Evolutionary conservation across 2,113 vertebrate species (phyloP), one percentile per base, ranked within the genome.

Genomic region (Cheilinus undulatus): DNA sequence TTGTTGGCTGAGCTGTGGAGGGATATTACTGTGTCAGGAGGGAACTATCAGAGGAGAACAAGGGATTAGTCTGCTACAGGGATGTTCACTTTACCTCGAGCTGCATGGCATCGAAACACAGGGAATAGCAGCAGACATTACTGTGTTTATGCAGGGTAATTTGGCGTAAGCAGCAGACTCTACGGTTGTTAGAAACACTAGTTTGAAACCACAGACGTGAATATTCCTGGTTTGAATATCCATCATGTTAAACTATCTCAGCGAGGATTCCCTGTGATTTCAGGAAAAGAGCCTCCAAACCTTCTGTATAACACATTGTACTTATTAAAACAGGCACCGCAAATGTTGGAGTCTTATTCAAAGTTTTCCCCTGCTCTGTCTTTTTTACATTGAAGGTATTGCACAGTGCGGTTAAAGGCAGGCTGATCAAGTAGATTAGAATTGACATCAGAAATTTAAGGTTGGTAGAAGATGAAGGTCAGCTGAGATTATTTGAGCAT

Each of bases 1-100:
- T 95, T 92, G 89, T 94, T 94, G 91, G 86, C 88, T 82, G 89
- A 89, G 84, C 80, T 70, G 73, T 69, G 84, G 85, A 91, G 84
- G 90, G 84, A 91, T 89, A 89, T 84, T 85, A 86, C 83, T 56
- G 73, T 73, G 89, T 86, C 86, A 82, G 86, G 85, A 90, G 88
- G 85, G 87, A 87, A 71, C 77, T 84, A 84, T 89, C 88, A 88
- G 82, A 83, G 69, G 76, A 76, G 83, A 86, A 84, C 83, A 85
- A 69, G 74, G 83, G 86, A 87, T 90, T 90, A 86, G 84, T 88
- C 81, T 76, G 86, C 69, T 59, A 65, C 86, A 69, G 84, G 82
- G 84, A 88, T 88, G 87, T 88, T 91, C 90, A 84, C 76, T 84
- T 91, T 78, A 83, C 83, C 83, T 86, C 72, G 30, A 82, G 83